These are phyloP conservation scores for Notolabrus celidotus DNA, from an alignment of 2,797 vertebrate genomes.

Conservation along the genomic window DNA sequence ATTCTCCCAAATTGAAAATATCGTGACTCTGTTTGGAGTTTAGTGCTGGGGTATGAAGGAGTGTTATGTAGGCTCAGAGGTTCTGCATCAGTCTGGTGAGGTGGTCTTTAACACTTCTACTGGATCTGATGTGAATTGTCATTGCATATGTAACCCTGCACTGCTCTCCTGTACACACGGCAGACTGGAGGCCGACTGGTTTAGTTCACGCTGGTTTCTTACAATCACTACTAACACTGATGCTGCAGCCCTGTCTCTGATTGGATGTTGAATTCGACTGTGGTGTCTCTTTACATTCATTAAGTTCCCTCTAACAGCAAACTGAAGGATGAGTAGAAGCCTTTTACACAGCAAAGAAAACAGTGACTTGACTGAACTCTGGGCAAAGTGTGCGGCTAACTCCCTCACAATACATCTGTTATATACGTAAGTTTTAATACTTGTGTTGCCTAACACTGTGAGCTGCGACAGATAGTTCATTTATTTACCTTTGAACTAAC, in stretches of 20 bases:
- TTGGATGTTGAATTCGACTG: neutral
- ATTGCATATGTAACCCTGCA: neutral
- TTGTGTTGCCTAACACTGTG: neutral
- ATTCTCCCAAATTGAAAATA: no score
- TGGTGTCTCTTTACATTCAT: neutral
- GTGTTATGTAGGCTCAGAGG: no score
- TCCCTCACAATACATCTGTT: neutral
- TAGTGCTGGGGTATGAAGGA: no score
- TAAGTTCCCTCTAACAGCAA: neutral
- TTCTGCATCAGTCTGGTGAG: no score
- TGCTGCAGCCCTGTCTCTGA: neutral
- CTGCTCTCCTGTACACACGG: neutral
- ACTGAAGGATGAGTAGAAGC: neutral
- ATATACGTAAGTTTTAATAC: neutral
- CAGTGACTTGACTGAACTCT: no score
- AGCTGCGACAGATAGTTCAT: neutral
- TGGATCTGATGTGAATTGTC: neutral
- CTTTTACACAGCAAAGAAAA: no score
- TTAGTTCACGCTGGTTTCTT: neutral
- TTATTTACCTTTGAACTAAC: no score
- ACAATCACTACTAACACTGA: neutral
- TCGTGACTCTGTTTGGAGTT: no score
- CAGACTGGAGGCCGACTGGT: neutral
- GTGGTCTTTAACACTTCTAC: neutral
- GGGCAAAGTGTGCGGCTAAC: neutral